These are phyloP conservation scores for Magallana angulata DNA, from an alignment of 1,140 invertebrate species.

Conservation along the genomic window DNA sequence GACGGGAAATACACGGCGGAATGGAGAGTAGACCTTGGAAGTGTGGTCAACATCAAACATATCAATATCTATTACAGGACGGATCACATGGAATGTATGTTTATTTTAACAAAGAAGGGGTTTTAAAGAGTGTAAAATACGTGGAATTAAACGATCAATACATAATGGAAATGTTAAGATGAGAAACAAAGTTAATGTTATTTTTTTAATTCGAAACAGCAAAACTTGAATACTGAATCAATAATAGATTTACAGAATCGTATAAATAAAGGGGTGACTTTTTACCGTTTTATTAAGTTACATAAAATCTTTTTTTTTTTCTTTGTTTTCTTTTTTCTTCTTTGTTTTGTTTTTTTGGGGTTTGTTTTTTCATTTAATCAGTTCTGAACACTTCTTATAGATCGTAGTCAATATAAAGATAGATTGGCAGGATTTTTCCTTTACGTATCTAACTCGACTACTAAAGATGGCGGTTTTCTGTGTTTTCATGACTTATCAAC, in stretches of 20 bases:
- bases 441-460: not conserved
- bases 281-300: too few species aligned
- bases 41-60: not conserved
- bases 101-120: not conserved
- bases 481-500: not conserved
- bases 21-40: not conserved
- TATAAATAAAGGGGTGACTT: too few species aligned
- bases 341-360: too few species aligned
- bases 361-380: too few species aligned
- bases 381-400: not conserved
- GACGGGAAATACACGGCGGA: not conserved
- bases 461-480: not conserved
- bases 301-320: too few species aligned
- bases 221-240: too few species aligned
- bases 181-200: not conserved
- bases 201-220: not conserved
- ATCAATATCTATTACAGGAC: not conserved
- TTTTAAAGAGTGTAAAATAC: not conserved
- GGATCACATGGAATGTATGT: not conserved
- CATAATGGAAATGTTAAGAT: too few species aligned
- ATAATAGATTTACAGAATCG: too few species aligned
- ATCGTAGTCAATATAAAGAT: not conserved
- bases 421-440: not conserved
- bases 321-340: too few species aligned
- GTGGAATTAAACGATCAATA: not conserved